A percentile compares a stretch with the other conserved stretches of the same genome.
Conservation (phyloP, 1,140 invertebrate species). For the Drosophila dunni region DNA sequence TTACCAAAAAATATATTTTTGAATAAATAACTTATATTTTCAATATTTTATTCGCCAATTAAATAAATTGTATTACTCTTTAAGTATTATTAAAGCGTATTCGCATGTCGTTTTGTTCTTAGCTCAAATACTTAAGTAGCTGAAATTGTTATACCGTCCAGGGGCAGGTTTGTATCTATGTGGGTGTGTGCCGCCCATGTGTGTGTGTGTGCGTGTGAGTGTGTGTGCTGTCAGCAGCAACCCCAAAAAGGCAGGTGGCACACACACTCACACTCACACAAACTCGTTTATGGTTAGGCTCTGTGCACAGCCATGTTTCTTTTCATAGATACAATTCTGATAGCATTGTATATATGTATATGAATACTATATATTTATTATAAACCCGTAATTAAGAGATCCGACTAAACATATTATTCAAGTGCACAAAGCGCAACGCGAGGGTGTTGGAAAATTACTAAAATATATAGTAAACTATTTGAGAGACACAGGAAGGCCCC, state of each 20-base stretch:
- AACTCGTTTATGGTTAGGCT: conserved; percentile 21
- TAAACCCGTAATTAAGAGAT: conserved; percentile 58
- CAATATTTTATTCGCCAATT: not conserved
- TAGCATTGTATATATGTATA: conserved; percentile 1
- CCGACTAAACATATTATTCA: conserved; percentile 42
- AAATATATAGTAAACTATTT: conserved; percentile 17
- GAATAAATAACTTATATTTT: too few relatives aligned
- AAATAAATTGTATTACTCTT: not conserved
- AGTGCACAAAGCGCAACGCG: conserved; percentile 59
- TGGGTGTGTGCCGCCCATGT: conserved; percentile 31
- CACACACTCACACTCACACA: conserved; percentile 49
- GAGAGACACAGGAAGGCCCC: conserved; percentile 7
- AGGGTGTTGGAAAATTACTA: conserved; percentile 36
- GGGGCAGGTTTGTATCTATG: conserved; percentile 72
- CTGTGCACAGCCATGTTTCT: conserved; percentile 68
- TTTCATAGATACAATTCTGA: conserved; percentile 8
- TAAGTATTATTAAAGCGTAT: conserved; percentile 10
- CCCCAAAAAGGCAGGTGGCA: conserved; percentile 78
- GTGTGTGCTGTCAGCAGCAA: conserved; percentile 55
- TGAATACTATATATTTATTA: not conserved
- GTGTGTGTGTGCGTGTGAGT: conserved; percentile 22
- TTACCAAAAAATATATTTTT: too few relatives aligned
- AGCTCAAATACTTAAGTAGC: conserved; percentile 10
- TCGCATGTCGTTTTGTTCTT: not conserved
- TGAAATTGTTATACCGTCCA: conserved; percentile 61